Conservation (phyloP, 2,888 invertebrate species). For the Clusia tigrina region DNA sequence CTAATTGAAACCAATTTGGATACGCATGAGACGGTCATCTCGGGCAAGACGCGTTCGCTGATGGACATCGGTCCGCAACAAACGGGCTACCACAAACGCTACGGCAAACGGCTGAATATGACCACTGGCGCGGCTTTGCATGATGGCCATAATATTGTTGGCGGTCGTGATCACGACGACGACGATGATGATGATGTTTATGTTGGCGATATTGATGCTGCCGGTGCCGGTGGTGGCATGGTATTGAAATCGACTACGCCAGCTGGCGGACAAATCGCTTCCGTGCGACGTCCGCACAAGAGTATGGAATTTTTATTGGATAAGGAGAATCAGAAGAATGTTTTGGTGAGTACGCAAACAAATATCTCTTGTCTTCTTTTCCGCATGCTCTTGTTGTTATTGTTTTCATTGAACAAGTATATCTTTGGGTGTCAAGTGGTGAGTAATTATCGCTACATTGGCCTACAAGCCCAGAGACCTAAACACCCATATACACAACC, state of each 20-base stretch:
- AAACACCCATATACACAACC: too few relatives aligned
- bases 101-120: constrained; percentile 49
- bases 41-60: constrained; percentile 72
- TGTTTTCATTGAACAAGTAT: too few relatives aligned
- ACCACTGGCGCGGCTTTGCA: constrained; percentile 40
- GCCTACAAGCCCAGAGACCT: too few relatives aligned
- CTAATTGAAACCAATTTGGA: constrained; percentile 92
- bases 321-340: constrained; percentile 87
- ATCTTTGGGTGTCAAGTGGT: constrained; percentile 3
- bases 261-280: constrained; percentile 53
- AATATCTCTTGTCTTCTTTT: background rate
- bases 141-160: too few relatives aligned
- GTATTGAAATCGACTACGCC: constrained; percentile 44
- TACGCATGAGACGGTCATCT: constrained; percentile 73
- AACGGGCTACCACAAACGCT: constrained; percentile 40
- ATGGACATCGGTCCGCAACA: constrained; percentile 68
- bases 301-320: constrained; percentile 96
- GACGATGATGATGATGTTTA: constrained; percentile 35
- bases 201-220: constrained; percentile 55
- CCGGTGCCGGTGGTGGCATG: constrained; percentile 55
- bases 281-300: constrained; percentile 75
- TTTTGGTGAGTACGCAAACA: constrained; percentile 74
- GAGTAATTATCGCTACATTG: constrained; percentile 6
- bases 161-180: constrained; percentile 38
- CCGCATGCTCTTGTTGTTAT: background rate